phyloP scores from a whole-genome alignment of 2,113 vertebrate genomes.

The Collichthys lucidus region DNA sequence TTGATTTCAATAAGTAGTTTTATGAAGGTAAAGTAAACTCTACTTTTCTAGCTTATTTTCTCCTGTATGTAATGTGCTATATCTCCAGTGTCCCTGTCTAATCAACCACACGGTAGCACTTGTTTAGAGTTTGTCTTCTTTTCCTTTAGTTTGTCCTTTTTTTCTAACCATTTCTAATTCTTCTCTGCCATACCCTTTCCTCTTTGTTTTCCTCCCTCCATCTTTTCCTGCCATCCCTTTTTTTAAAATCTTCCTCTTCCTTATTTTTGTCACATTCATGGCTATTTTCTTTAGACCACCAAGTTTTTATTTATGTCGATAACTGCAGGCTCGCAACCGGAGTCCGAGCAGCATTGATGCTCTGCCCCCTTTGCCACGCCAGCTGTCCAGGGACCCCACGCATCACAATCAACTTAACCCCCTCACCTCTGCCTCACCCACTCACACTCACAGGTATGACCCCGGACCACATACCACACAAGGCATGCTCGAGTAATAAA shows the following conservation, averaged over 20 bases:
- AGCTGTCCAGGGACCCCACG: constrained; percentile 79
- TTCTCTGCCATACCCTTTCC: constrained; percentile 84
- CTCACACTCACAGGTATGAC: constrained; percentile 80
- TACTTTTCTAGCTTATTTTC: constrained; percentile 21
- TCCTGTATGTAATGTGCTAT: constrained; percentile 36
- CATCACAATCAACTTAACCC: constrained; percentile 81
- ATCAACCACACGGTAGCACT: constrained; percentile 72
- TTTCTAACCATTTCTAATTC: constrained; percentile 89
- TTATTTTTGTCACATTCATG: constrained; percentile 87
- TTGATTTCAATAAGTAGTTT: constrained; percentile 46
- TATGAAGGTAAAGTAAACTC: constrained; percentile 35
- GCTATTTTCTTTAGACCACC: constrained; percentile 93
- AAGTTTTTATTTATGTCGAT: constrained; percentile 99
- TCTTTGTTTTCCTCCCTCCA: constrained; percentile 76
- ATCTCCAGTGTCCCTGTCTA: constrained; percentile 66
- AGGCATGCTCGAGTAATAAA: background rate
- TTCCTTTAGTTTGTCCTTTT: constrained; percentile 80
- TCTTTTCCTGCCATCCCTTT: constrained; percentile 68
- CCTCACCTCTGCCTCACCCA: constrained; percentile 71
- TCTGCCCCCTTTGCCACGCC: constrained; percentile 80
- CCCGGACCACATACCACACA: background rate
- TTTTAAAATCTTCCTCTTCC: constrained; percentile 44
- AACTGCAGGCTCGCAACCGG: constrained; percentile 93
- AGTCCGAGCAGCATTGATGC: constrained; percentile 88
- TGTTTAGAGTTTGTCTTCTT: constrained; percentile 81